Evolutionary conservation across 1,140 invertebrate genomes (phyloP), one percentile per base, ranked within the genome.

Genomic region (Dendrolimus punctatus): DNA sequence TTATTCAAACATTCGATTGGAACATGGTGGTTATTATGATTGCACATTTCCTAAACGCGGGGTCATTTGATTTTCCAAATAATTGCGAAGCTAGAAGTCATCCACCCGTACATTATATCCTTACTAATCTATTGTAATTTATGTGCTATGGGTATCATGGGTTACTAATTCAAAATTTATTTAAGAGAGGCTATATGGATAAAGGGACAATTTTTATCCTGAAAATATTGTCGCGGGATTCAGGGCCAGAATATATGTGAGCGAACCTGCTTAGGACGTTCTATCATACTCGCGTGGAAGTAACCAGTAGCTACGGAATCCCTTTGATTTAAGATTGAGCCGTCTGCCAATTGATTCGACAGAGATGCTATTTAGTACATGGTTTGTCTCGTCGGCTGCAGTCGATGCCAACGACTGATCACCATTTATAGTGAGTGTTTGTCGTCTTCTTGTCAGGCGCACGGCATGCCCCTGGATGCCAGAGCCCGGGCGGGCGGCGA

Each of bases 361-460:
- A 60, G 59, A 65, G 60, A 62, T 51, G 40, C 39, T 57, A 56
- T 40, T 46, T 39, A 51, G 58, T 57, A 46, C 43, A 56, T 55
- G 46, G 49, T 9, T 53, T 64, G 71, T 65, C 57, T 58, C 53
- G 50, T 56, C 59, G 52, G 58, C 40, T 51, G 49, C 41, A 52
- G 52, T 48, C 59, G 53, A 54, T 72, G 73, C 71, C 71, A 78
- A 70, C 59, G 55, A 55, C 63, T 69, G 69, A 65, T 76, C 71
- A 70, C 76, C 79, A 80, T 81, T 81, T 81, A 83, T 83, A 81
- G 76, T 64, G 53, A 58, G 64, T 66, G 73, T 71, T 79, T 80
- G 77, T 80, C 77, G 75, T 81, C 65, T 76, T 78, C 77, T 76
- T 80, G 74, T 81, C 73, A 80, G 66, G 66, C 70, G 23, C 23